Base-by-base conservation (phyloP, 2,113 vertebrate genomes). In the Tenrec ecaudatus region DNA sequence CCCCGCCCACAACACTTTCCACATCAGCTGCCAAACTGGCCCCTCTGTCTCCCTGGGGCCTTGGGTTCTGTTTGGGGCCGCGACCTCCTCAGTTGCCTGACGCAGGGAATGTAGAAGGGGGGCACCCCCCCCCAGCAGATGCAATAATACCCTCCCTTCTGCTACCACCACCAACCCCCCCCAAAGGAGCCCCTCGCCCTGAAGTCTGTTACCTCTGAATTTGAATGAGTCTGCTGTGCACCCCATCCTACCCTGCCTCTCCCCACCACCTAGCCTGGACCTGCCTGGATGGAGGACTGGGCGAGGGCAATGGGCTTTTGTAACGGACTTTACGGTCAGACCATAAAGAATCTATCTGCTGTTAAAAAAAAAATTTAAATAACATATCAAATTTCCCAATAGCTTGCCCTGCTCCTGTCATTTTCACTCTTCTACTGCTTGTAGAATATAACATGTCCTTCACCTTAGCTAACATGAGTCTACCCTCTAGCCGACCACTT, bases 181-280 rank as follows among this genome's bases (percentile, higher is more conserved):
- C 22, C 2, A 71, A 60, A 81, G 89, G 86, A 90, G 25, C n/a
- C 69, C 79, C 88, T 73, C 22, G 15, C 20, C 80, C 31, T 66
- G 82, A 88, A 94, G 40, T 68, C 92, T 94, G 62, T 96, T 94
- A 90, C 91, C 87, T 95, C 92, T 14, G 0, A 79, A 6, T 89
- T 58, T 47, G 87, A 96, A 87, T 3, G 15, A 94, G 78, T 83
- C 94, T 96, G 95, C 95, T 96, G 94, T 95, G 93, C 96, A 84
- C 79, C 79, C 78, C 69, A 40, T 9, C 68, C 27, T 38, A 4
- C 80, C 38, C 31, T 14, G 2, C 31, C 69, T 58, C 62, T 58
- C 85, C 86, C 58, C 47, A 12, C 85, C 66, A 33, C 84, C 76
- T 36, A 36, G 38, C 77, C 62, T 1, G 4, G 16, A 27, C 31